Evolutionary conservation across 1,140 invertebrate genomes (phyloP), one percentile per base, ranked within the genome.

Genomic region (Zaprionus camerounensis): DNA sequence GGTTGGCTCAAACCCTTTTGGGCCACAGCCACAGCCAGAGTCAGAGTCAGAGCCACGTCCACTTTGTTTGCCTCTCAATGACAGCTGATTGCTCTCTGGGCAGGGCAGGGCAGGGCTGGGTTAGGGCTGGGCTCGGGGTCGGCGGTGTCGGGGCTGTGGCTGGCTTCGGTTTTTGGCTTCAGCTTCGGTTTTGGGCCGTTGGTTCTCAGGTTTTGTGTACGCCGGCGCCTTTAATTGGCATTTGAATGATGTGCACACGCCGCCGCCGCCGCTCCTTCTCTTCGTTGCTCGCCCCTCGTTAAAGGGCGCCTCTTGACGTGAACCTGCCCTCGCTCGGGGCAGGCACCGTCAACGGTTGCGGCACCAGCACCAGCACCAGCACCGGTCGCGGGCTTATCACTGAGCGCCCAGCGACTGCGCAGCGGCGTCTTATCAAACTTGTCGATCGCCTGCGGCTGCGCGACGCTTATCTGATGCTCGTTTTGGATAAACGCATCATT

Each of bases 401-500:
- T 56, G 57, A 56, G 68, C 61, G 62, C 57, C 12, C 68, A 73
- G 71, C 76, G 61, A 69, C 75, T 58, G 53, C 68, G 55, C 58
- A 51, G 64, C 73, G 66, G 68, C 53, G 64, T 71, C 85, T 90
- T 90, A 90, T 90, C 85, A 90, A 90, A 80, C 82, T 91, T 90
- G 85, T 90, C 86, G 85, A 90, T 90, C 85, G 85, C 76, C 85
- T 66, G 61, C 41, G 66, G 51, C 63, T 36, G 51, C 34, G 57
- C 7, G 26, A 66, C 78, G 81, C 85, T 90, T 90, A 90, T 90
- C 85, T 90, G 85, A 90, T 90, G 85, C 85, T 90, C 85, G 85
- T 90, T 90, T 91, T 90, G 85, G 85, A 91, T 90, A 90, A 90
- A 90, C 85, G 85, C 85, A 90, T 90, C 85, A 90, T 90, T 90